A percentile compares a stretch with the other conserved stretches of the same genome.
These are phyloP conservation scores for Micrasema minimum DNA, from an alignment of 1,140 invertebrate genomes.

Conservation along the genomic window DNA sequence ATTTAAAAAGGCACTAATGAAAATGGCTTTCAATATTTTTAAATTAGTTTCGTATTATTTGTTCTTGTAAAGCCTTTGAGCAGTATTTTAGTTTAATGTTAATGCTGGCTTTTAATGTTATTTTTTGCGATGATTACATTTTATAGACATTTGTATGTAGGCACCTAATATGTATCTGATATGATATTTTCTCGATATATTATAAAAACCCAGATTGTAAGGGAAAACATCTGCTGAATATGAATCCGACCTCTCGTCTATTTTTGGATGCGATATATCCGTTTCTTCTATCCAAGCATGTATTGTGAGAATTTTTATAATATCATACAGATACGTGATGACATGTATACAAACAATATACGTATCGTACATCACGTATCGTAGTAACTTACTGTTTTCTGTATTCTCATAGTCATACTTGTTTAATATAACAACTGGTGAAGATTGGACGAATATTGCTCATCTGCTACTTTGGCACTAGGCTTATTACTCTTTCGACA, in stretches of 20 bases:
- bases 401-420: too few relatives aligned
- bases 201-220: slow-evolving; percentile 18
- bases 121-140: slow-evolving; percentile 3
- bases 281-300: too few relatives aligned
- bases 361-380: too few relatives aligned
- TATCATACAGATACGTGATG: too few relatives aligned
- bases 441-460: too few relatives aligned
- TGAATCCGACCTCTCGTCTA: slow-evolving; percentile 12
- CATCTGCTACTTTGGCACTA: too few relatives aligned
- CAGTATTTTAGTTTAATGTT: background rate
- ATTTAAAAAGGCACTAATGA: too few relatives aligned
- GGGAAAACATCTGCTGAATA: slow-evolving; percentile 22
- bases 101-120: background rate
- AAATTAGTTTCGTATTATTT: background rate
- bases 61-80: background rate
- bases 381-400: too few relatives aligned
- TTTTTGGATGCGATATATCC: slow-evolving; percentile 22
- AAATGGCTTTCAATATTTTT: background rate
- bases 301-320: too few relatives aligned
- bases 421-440: too few relatives aligned
- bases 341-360: too few relatives aligned
- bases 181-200: background rate
- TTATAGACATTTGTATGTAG: background rate
- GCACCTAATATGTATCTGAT: background rate
- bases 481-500: too few relatives aligned